Base-by-base conservation (phyloP, 2,888 invertebrate genomes). In the Oxytorus armatus region DNA sequence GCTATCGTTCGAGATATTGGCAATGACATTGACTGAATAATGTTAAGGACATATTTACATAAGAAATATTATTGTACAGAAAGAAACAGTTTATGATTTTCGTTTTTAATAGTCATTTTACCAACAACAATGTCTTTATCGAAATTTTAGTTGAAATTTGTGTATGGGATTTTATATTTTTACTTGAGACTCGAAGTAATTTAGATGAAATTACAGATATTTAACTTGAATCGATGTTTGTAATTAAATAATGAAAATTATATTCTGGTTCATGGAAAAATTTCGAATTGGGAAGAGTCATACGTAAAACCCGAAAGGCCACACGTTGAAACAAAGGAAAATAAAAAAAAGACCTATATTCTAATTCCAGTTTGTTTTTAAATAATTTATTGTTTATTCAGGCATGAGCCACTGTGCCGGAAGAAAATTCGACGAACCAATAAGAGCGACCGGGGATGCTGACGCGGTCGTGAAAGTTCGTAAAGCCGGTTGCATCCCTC, bases 401-500 rank as follows among this genome's bases (percentile, higher is more conserved):
- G 96, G 95, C 0, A 90, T 96, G 90, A 95, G 95, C 3, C 94
- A 95, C 86, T 94, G 95, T 0, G 95, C 96, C 47, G 97, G 97
- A 1, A 93, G 94, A 65, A 92, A 93, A 29, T 91, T 93, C 5
- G 91, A 91, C 0, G 92, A 92, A 0, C 85, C 92, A 0, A 92
- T 92, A n/a, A 86, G 53, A 18, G 95, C 96, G 0, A 84, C 91
- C 0, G 86, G 92, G 0, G 96, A 98, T 92, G 96, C 97, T 0
- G 93, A 92, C 0, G 94, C 93, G 0, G 96, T 98, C 0, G 90
- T 90, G 0, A 90, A 92, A 0, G 92, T 96, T 81, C 93, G 93
- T 78, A 88, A 92, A 5, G 96, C 97, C 0, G 98, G 98, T 0
- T 97, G 94, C 7, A 96, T 98, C 72, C 96, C 96, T 0, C 92